Conservation (phyloP, 2,888 invertebrate species). For the Drosophila stalkeri region DNA sequence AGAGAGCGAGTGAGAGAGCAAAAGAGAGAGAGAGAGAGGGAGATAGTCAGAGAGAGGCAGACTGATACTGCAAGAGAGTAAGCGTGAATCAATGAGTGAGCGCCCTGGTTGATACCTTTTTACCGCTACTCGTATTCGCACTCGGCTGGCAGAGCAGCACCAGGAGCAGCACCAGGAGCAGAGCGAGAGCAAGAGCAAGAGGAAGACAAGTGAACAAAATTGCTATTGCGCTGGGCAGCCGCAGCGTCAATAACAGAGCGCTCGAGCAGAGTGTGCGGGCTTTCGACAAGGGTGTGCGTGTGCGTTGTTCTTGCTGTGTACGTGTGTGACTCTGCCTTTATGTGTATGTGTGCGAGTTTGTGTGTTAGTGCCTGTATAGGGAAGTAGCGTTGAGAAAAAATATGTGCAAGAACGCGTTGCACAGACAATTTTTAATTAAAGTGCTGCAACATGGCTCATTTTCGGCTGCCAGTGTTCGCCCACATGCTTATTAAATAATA, state of each 20-base stretch:
- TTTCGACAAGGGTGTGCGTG: conserved; percentile 45
- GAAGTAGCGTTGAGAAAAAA: conserved; percentile 23
- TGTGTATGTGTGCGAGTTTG: background rate
- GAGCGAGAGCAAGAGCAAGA: conserved; percentile 56
- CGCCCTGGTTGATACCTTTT: conserved; percentile 45
- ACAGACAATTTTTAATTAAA: conserved; percentile 62
- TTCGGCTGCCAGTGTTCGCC: conserved; percentile 39
- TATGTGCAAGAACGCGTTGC: conserved; percentile 49
- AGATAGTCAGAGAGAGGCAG: conserved; percentile 9
- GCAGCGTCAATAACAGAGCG: conserved; percentile 63
- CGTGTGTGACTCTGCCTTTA: background rate
- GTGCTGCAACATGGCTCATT: conserved; percentile 52
- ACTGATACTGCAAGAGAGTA: conserved; percentile 16
- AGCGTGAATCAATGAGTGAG: conserved; percentile 24
- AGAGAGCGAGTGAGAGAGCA: conserved; percentile 11
- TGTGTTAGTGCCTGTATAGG: conserved; percentile 10
- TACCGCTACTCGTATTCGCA: conserved; percentile 43
- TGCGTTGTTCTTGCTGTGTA: background rate
- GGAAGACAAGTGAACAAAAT: conserved; percentile 76
- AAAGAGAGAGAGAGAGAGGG: background rate
- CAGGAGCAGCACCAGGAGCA: conserved; percentile 23
- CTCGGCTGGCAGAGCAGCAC: conserved; percentile 19
- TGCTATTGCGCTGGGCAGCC: conserved; percentile 76
- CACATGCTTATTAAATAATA: conserved; percentile 73
- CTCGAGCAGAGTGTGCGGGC: conserved; percentile 29